These are phyloP conservation scores for Antechinus stuartii DNA, from an alignment of 2,113 vertebrate genomes.

Conservation along the genomic window DNA sequence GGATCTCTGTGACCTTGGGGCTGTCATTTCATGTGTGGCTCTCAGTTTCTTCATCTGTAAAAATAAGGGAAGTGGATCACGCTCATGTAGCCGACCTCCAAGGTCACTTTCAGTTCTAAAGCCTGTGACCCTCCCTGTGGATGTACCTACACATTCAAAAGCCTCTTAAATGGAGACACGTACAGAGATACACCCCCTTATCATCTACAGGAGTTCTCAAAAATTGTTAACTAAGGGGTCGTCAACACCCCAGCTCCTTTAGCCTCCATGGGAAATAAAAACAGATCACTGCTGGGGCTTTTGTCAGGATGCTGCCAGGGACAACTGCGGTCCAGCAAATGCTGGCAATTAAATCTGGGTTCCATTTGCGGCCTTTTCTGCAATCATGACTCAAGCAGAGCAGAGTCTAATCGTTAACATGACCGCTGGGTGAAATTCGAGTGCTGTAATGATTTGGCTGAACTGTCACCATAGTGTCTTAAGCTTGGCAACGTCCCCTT, in stretches of 20 bases:
- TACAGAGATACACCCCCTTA: background rate
- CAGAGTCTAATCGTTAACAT: background rate
- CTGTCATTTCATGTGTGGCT: background rate
- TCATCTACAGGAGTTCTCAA: background rate
- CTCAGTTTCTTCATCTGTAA: constrained; percentile 17
- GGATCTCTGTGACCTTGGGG: background rate
- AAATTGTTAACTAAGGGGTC: background rate
- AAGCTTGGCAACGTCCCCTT: background rate
- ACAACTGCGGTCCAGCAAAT: background rate
- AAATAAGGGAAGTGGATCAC: background rate
- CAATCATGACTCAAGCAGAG: background rate
- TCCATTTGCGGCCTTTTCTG: background rate
- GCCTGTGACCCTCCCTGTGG: background rate
- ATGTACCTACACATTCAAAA: background rate
- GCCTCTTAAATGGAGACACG: background rate
- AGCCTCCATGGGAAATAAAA: background rate
- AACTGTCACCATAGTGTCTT: background rate
- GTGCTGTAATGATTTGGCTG: background rate
- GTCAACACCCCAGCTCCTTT: background rate
- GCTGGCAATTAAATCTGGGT: background rate
- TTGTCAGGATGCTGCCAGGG: background rate
- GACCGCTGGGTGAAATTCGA: background rate
- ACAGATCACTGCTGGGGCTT: background rate
- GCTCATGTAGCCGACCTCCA: background rate
- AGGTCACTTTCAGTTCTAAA: background rate